Evolutionary conservation across 64 coral and sea anemone species (phyloP).

Genomic region (Montipora capricornis): DNA sequence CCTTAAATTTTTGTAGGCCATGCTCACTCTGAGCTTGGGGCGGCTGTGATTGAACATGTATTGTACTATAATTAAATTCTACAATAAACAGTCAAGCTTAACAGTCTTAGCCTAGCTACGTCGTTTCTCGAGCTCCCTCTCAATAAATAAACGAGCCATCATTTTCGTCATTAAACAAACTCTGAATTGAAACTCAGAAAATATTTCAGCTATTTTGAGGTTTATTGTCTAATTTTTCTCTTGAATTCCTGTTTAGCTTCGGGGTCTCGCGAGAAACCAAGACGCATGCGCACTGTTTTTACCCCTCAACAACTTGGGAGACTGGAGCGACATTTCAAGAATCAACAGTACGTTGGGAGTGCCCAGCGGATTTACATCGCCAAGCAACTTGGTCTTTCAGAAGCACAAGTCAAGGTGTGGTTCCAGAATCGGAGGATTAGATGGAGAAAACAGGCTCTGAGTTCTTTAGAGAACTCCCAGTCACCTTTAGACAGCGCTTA

Average conservation of each 20-base stretch:
- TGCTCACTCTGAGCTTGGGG: too few species aligned
- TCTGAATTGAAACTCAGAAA: too few species aligned
- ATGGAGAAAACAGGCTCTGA: constrained; percentile 54
- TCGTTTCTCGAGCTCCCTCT: too few species aligned
- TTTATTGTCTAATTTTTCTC: background rate
- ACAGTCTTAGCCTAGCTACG: too few species aligned
- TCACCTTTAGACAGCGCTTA: too few species aligned
- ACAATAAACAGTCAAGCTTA: too few species aligned
- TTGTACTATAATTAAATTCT: too few species aligned
- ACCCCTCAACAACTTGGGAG: constrained; percentile 58
- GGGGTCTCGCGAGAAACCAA: constrained; percentile 3
- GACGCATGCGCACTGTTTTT: constrained; percentile 57
- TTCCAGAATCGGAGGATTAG: constrained; percentile 78
- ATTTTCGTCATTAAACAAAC: too few species aligned
- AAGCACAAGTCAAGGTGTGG: constrained; percentile 82
- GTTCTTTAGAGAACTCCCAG: background rate
- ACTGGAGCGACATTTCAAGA: constrained; percentile 47
- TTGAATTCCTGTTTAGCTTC: background rate
- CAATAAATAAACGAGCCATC: too few species aligned
- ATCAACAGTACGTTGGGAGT: constrained; percentile 52
- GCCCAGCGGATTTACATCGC: constrained; percentile 61
- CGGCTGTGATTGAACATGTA: too few species aligned
- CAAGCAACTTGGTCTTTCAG: constrained; percentile 60
- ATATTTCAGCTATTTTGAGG: too few species aligned
- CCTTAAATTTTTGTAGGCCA: too few species aligned